A percentile compares a stretch with the other conserved stretches of the same genome.
These are phyloP conservation scores for Tympanoctomys barrerae DNA, from an alignment of 2,797 vertebrate species.

Conservation along the genomic window DNA sequence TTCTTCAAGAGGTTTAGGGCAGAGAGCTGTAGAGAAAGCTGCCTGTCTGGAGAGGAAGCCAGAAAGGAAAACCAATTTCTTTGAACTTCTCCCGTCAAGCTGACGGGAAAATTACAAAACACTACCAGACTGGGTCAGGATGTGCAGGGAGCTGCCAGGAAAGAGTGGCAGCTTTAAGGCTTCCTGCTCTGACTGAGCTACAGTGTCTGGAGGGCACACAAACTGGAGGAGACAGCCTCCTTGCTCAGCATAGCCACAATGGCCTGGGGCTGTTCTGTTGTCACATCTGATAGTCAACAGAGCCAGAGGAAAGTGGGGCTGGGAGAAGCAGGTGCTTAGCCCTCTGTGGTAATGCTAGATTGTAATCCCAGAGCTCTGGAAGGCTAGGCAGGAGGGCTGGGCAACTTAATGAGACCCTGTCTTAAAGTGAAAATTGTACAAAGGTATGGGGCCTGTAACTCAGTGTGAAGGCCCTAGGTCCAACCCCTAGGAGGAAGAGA, in stretches of 20 bases:
- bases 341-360: not conserved
- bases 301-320: not conserved
- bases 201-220: not conserved
- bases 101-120: constrained; percentile 76
- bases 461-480: not conserved
- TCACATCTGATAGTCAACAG: not conserved
- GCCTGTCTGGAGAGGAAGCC: constrained; percentile 75
- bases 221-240: not conserved
- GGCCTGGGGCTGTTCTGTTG: not conserved
- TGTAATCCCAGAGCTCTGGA: not conserved
- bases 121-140: constrained; percentile 62
- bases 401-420: not conserved
- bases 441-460: not conserved
- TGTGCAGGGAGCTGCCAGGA: constrained; percentile 45
- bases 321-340: not conserved
- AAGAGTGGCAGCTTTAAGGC: constrained; percentile 63
- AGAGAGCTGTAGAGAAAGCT: constrained; percentile 56
- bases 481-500: not conserved
- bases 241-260: not conserved
- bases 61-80: constrained; percentile 73
- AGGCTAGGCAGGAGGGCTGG: not conserved
- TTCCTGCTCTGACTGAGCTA: not conserved
- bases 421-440: not conserved
- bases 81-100: constrained; percentile 74
- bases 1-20: constrained; percentile 56